Base-by-base conservation (phyloP, 2,797 vertebrate species). In the Hydrocynus forskahlii region DNA sequence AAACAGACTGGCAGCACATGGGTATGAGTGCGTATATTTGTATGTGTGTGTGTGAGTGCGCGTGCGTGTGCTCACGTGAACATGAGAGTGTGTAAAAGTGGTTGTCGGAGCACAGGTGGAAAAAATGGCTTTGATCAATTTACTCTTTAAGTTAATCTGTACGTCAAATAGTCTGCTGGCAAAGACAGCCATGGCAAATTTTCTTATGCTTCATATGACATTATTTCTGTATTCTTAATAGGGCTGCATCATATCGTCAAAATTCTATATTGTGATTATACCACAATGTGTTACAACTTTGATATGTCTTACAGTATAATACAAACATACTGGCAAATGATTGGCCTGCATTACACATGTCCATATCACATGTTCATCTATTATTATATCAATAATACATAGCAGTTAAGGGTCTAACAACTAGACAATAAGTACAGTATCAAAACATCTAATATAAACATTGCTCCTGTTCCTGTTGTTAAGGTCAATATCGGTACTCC, bases 1-100 rank as follows among this genome's bases (percentile, higher is more conserved):
- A 74, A 96, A 88, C 95, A 96, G 35, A 96, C 96, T 0, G 96
- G n/a, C 54, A 60, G 66, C 66, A 69, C 40, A 21, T 19, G 67
- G 54, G 66, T 21, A 78, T 70, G 76, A 70, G 66, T 10, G 23
- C 16, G 38, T 69, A 21, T 57, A 17, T 54, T 17, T 38, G 45
- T 48, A 40, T 16, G 72, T 75, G 38, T 16, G 63, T 35, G 60
- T 12, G 19, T 68, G 48, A 23, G 21, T 29, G 21, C 17, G 55
- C 7, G 55, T 75, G 57, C 4, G 29, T 62, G 72, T 45, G 35
- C 23, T 19, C 8, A 29, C 43, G 1, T 45, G 43, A 8, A 14
- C 9, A 8, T 57, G 9, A 2, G 23, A 0, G 7, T 29, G 6
- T 67, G 48, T 54, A 7, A 6, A 23, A 7, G 75, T 55, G 17